phyloP scores from a whole-genome alignment of 2,888 invertebrate species.

The Orthosia cruda region DNA sequence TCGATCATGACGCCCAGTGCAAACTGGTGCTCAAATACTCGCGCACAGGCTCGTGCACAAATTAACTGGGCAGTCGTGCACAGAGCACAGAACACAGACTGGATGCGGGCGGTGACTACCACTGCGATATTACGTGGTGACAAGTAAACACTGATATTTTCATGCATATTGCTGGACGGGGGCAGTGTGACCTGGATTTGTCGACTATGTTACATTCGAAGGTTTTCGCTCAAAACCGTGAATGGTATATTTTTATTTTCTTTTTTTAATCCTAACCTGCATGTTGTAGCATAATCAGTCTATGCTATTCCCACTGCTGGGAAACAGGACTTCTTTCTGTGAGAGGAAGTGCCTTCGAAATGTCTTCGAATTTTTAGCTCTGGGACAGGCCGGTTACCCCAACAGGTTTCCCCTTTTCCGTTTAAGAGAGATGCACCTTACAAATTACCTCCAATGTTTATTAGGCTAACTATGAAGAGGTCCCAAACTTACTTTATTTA shows the following conservation, averaged over 20 bases:
- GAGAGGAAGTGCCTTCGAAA: no score
- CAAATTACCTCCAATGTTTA: background rate
- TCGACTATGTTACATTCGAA: background rate
- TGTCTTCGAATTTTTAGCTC: no score
- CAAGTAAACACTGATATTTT: conserved; percentile 42
- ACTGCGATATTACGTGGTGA: conserved; percentile 42
- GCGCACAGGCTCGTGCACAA: conserved; percentile 26
- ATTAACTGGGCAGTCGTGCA: conserved; percentile 29
- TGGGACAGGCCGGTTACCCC: no score
- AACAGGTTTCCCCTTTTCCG: no score
- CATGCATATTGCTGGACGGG: conserved; percentile 11
- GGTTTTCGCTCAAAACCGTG: background rate
- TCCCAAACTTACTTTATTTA: no score
- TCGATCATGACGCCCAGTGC: conserved; percentile 9
- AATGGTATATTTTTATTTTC: background rate
- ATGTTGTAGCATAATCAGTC: no score
- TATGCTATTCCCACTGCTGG: no score
- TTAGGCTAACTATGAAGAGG: background rate
- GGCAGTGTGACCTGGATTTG: conserved; percentile 19
- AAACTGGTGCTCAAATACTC: conserved; percentile 16
- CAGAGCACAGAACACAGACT: conserved; percentile 3
- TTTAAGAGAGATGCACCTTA: no score
- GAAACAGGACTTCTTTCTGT: no score
- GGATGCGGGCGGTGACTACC: conserved; percentile 56
- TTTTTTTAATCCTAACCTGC: no score